Percentiles rank a stretch among this genome's conserved stretches.
phyloP scores from a whole-genome alignment of 2,888 invertebrate species.

The Phorcus lineatus region DNA sequence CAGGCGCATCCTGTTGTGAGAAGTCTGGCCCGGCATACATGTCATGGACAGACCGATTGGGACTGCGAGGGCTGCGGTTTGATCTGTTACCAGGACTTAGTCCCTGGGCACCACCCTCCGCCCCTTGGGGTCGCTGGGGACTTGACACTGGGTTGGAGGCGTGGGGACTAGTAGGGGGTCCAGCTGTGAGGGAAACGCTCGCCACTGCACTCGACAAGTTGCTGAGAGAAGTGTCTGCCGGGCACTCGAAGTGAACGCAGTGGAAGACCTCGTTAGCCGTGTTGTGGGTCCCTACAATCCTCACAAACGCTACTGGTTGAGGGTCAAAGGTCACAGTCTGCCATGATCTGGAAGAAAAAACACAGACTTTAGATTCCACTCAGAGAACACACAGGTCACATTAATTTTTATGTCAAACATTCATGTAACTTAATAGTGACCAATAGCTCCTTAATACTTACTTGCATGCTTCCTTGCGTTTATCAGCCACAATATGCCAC shows the following conservation, averaged over 20 bases:
- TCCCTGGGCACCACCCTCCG: not conserved
- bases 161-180: constrained; percentile 37
- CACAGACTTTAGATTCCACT: too few relatives aligned
- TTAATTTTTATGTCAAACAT: not conserved
- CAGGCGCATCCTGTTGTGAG: constrained; percentile 46
- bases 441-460: constrained; percentile 49
- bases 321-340: constrained; percentile 90
- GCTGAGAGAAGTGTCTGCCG: constrained; percentile 76
- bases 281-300: constrained; percentile 96
- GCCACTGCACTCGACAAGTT: constrained; percentile 28
- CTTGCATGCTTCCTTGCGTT: constrained; percentile 86
- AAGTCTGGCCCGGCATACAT: constrained; percentile 41
- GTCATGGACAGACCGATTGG: constrained; percentile 16
- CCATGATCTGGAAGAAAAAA: constrained; percentile 90
- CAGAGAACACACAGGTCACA: too few relatives aligned
- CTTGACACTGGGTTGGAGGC: not conserved
- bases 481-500: constrained; percentile 86
- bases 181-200: constrained; percentile 30
- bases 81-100: constrained; percentile 26
- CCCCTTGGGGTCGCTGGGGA: not conserved
- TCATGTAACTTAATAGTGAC: too few relatives aligned
- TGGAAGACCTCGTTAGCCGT: constrained; percentile 99
- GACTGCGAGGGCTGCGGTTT: constrained; percentile 32
- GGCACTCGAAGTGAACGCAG: constrained; percentile 97
- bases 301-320: constrained; percentile 92